phyloP scores from a whole-genome alignment of 2,797 vertebrate species.

The Phrynocephalus vlangalii region DNA sequence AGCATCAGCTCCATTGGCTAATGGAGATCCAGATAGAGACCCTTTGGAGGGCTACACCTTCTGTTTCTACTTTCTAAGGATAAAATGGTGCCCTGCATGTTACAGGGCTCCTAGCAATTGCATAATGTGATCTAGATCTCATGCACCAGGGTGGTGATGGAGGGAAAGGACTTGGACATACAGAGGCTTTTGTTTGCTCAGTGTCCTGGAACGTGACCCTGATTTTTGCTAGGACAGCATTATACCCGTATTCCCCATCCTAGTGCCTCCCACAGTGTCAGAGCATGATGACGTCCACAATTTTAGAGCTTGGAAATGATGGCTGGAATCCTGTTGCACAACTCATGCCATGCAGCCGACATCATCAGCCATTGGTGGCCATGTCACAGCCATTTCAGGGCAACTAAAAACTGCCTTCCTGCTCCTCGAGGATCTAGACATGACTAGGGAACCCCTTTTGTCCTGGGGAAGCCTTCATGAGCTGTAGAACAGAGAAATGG shows the following conservation, averaged over 20 bases:
- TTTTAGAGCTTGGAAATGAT: background rate
- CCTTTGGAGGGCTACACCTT: background rate
- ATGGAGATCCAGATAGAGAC: background rate
- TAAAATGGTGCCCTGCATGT: background rate
- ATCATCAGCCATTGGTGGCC: no score
- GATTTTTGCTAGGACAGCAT: background rate
- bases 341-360: no score
- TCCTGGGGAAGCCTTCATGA: no score
- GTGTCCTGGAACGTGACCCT: background rate
- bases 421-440: no score
- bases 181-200: background rate
- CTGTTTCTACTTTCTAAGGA: background rate
- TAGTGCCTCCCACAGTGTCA: background rate
- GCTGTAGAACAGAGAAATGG: no score
- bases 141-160: background rate
- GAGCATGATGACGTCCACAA: background rate
- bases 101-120: background rate
- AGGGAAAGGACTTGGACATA: no score
- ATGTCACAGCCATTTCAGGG: no score
- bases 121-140: background rate
- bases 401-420: no score
- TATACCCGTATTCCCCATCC: background rate
- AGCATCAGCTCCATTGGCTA: background rate
- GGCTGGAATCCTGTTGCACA: no score
- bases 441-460: no score